Evolutionary conservation across 64 coral and sea anemone genomes (phyloP).

Genomic region (Montipora sp.): DNA sequence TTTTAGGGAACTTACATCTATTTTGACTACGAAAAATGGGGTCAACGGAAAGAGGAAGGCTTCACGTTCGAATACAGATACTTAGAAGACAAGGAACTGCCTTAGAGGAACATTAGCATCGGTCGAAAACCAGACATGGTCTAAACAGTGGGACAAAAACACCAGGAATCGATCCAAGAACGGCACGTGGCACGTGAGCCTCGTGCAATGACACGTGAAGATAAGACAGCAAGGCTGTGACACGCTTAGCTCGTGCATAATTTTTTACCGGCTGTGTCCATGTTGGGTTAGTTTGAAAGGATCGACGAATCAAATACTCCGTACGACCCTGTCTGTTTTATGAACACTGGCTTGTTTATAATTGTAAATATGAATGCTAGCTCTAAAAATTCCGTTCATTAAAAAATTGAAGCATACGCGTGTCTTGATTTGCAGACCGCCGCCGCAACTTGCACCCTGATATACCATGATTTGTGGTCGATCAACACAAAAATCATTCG

Average conservation of each 20-base stretch:
- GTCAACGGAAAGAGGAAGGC: conserved; percentile 98
- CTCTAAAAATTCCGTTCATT: conserved; percentile 99
- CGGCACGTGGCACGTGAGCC: conserved; percentile 19
- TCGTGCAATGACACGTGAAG: conserved; percentile 13
- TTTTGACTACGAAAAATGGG: conserved; percentile 99
- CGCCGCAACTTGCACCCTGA: background rate
- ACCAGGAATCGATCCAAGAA: conserved; percentile 6
- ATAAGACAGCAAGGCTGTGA: background rate
- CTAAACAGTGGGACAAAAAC: conserved; percentile 48
- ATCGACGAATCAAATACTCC: conserved; percentile 68
- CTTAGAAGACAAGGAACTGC: conserved; percentile 99
- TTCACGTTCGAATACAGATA: conserved; percentile 99
- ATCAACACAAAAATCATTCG: too few relatives aligned
- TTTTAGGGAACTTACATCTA: conserved; percentile 98
- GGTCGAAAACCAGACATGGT: conserved; percentile 54
- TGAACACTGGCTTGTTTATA: conserved; percentile 97
- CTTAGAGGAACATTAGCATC: conserved; percentile 57
- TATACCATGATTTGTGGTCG: too few relatives aligned
- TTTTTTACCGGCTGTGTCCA: conserved; percentile 54
- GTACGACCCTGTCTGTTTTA: conserved; percentile 91
- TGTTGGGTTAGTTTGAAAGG: conserved; percentile 66
- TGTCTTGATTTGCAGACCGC: background rate
- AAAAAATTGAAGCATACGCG: conserved; percentile 94
- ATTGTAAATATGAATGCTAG: conserved; percentile 99
- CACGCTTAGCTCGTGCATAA: conserved; percentile 36